A percentile compares a stretch with the other conserved stretches of the same genome.
phyloP scores from a whole-genome alignment of 2,113 vertebrate genomes.

The Pyrgilauda ruficollis region DNA sequence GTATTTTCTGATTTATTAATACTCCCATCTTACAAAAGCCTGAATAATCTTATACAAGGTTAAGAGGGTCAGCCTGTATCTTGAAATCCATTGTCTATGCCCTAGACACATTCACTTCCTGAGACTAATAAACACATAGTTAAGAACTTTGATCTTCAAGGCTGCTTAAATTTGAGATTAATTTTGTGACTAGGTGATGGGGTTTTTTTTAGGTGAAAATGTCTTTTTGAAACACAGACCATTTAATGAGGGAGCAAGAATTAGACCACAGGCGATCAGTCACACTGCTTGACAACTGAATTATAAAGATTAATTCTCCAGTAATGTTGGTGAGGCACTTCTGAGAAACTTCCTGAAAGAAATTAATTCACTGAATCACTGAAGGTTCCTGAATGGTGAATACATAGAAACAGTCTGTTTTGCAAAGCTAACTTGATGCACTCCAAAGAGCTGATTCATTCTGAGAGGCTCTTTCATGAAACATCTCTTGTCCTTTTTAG shows the following conservation, averaged over 20 bases:
- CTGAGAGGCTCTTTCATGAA: not conserved
- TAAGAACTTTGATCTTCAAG: not conserved
- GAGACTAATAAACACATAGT: not conserved
- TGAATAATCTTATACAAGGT: not conserved
- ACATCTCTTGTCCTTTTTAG: not conserved
- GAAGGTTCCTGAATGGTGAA: not conserved
- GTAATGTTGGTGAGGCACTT: not conserved
- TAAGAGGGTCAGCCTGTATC: not conserved
- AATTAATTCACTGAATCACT: constrained; percentile 10
- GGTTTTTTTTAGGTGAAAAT: not conserved
- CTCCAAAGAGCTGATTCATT: constrained; percentile 17
- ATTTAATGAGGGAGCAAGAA: constrained; percentile 30
- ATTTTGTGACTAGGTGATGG: not conserved
- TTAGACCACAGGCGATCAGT: constrained; percentile 15
- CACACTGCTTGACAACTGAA: constrained; percentile 17
- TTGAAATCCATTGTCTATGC: not conserved
- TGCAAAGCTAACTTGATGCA: not conserved
- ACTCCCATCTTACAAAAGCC: not conserved
- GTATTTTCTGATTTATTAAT: constrained; percentile 27
- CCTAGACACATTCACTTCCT: not conserved
- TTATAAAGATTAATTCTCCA: constrained; percentile 40
- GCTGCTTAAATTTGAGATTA: not conserved
- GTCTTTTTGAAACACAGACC: not conserved
- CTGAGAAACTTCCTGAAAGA: not conserved
- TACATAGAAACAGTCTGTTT: not conserved